These are phyloP conservation scores for Rhogogaster chlorosoma DNA, from an alignment of 2,888 invertebrate genomes.

Conservation along the genomic window DNA sequence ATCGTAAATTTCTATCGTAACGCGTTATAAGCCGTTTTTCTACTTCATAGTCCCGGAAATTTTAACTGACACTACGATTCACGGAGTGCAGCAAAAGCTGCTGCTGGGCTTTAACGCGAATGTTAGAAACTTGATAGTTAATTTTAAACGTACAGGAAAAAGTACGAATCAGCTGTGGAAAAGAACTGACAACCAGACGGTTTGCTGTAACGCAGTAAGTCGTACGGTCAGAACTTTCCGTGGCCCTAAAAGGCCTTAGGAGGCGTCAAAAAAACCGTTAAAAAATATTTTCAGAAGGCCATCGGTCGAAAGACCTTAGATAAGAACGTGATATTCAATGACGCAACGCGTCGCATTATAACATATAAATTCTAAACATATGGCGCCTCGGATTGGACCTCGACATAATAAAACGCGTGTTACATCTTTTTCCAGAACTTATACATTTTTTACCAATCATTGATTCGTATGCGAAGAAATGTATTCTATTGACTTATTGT, in stretches of 20 bases:
- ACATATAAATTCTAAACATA: conserved; percentile 23
- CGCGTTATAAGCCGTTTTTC: background rate
- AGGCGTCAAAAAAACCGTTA: background rate
- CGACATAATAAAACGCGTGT: conserved; percentile 29
- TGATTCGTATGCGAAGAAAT: too few relatives aligned
- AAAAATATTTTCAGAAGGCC: conserved; percentile 35
- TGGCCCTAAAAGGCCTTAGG: background rate
- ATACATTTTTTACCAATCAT: background rate
- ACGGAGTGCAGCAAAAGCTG: background rate
- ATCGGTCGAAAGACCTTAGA: background rate
- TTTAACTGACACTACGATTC: background rate
- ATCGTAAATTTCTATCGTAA: background rate
- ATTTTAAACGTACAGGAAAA: background rate
- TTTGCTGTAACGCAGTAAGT: background rate
- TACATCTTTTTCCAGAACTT: conserved; percentile 22
- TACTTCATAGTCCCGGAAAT: background rate
- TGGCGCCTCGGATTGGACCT: conserved; percentile 30
- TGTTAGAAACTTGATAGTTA: background rate
- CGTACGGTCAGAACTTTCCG: background rate
- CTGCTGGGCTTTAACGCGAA: background rate
- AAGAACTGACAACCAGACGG: background rate
- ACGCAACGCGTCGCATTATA: conserved; percentile 31
- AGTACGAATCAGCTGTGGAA: background rate
- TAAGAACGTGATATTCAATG: conserved; percentile 35
- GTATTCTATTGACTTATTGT: too few relatives aligned